A percentile compares a stretch with the other conserved stretches of the same genome.
Conservation (phyloP, 2,113 vertebrate genomes). For the Zosterops borbonicus region DNA sequence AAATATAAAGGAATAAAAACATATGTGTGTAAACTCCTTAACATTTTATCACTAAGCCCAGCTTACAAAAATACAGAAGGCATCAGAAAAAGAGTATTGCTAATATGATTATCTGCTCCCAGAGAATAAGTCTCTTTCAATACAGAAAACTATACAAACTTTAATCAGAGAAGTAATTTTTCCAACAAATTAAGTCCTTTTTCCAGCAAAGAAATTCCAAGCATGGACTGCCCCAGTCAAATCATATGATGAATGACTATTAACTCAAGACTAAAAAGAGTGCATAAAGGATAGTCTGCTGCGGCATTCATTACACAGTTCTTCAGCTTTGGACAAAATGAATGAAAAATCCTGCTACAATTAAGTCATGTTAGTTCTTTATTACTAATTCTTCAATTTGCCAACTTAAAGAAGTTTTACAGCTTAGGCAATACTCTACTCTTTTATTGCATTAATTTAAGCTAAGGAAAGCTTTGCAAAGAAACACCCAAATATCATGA, state of each 20-base stretch:
- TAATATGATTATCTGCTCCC: background rate
- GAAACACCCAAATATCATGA: background rate
- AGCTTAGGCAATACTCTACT: background rate
- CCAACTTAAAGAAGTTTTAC: background rate
- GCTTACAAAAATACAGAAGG: background rate
- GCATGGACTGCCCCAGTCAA: background rate
- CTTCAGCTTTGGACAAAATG: background rate
- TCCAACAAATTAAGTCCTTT: background rate
- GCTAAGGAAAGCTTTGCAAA: background rate
- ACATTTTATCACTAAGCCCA: background rate
- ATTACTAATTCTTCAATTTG: background rate
- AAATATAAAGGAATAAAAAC: slow-evolving; percentile 19
- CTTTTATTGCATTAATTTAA: background rate
- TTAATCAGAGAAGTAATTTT: background rate
- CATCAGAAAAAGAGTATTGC: background rate
- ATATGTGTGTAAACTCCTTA: background rate
- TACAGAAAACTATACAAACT: background rate
- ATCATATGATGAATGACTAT: background rate
- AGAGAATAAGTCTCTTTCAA: background rate
- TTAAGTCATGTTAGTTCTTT: background rate
- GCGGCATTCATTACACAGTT: background rate
- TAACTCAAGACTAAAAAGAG: background rate
- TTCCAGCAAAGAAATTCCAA: background rate
- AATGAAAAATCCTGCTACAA: background rate
- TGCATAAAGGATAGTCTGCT: background rate